These are phyloP conservation scores for Crax fasciolata DNA, from an alignment of 2,797 vertebrate species.

Conservation along the genomic window DNA sequence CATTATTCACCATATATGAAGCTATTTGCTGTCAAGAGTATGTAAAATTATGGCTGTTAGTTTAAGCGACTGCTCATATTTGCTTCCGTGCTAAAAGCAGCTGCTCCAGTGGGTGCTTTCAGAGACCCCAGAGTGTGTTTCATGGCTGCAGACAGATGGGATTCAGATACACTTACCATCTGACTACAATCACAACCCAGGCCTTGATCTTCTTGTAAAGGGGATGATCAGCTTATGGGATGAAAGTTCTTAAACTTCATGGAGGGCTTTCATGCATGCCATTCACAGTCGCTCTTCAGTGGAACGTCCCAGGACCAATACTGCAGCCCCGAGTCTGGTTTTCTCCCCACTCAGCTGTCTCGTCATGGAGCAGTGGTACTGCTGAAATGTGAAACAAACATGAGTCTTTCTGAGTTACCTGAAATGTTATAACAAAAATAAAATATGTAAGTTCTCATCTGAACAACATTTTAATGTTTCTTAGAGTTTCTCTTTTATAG, in stretches of 20 bases:
- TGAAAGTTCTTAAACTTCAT: background rate
- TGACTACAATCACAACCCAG: background rate
- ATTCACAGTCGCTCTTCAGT: background rate
- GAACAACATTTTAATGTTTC: background rate
- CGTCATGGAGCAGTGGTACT: background rate
- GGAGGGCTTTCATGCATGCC: fast-evolving
- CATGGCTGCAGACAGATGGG: background rate
- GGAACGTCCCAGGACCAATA: background rate
- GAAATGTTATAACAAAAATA: background rate
- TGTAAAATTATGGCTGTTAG: background rate
- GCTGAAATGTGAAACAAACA: background rate
- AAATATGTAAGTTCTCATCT: background rate
- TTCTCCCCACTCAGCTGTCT: background rate
- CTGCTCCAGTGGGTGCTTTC: background rate
- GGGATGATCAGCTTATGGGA: background rate
- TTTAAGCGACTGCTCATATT: background rate
- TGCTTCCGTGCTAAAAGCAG: background rate
- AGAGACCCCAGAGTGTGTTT: background rate
- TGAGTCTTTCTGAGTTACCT: background rate
- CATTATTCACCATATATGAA: background rate
- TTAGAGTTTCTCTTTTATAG: background rate
- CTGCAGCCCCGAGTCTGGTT: background rate
- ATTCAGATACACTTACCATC: background rate
- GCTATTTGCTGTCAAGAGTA: background rate
- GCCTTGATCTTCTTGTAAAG: background rate